Evolutionary conservation across 2,113 vertebrate genomes (phyloP).

Genomic region (Stegastes partitus): DNA sequence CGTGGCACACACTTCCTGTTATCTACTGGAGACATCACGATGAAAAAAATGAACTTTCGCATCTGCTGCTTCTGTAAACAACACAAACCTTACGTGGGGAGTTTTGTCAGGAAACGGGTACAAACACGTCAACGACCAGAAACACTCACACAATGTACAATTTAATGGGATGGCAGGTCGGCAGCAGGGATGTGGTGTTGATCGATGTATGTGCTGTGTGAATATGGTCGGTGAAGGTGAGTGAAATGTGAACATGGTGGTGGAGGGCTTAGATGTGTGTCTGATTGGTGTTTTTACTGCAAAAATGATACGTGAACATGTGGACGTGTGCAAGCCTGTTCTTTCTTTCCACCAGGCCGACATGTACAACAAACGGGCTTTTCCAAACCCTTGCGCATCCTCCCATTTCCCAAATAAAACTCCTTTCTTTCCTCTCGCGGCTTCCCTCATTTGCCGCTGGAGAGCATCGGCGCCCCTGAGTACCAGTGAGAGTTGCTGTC

Average conservation of each 20-base stretch:
- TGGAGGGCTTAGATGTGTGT: slow-evolving; percentile 31
- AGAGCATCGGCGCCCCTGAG: slow-evolving; percentile 82
- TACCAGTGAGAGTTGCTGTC: slow-evolving; percentile 88
- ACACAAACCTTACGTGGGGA: slow-evolving; percentile 1
- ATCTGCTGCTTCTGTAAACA: slow-evolving; percentile 34
- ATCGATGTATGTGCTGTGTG: slow-evolving; percentile 39
- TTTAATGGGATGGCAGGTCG: slow-evolving; percentile 38
- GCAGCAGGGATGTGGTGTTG: slow-evolving; percentile 12
- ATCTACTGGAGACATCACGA: background rate
- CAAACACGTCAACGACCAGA: slow-evolving; percentile 33
- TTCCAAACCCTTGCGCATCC: slow-evolving; percentile 38
- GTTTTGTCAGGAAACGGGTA: slow-evolving; percentile 1
- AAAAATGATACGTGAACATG: slow-evolving; percentile 34
- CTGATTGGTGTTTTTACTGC: slow-evolving; percentile 39
- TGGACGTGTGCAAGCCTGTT: slow-evolving; percentile 51
- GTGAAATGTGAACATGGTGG: slow-evolving; percentile 9
- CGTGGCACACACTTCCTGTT: background rate
- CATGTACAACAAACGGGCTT: slow-evolving; percentile 44
- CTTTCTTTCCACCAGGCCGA: slow-evolving; percentile 54
- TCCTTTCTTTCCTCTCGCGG: slow-evolving; percentile 8
- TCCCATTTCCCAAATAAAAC: slow-evolving; percentile 32
- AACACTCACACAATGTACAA: slow-evolving; percentile 28
- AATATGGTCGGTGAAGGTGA: slow-evolving; percentile 43
- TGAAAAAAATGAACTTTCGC: background rate
- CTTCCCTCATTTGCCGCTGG: slow-evolving; percentile 80